Base-by-base conservation (phyloP, 2,797 vertebrate genomes). In the Sarcoramphus papa region DNA sequence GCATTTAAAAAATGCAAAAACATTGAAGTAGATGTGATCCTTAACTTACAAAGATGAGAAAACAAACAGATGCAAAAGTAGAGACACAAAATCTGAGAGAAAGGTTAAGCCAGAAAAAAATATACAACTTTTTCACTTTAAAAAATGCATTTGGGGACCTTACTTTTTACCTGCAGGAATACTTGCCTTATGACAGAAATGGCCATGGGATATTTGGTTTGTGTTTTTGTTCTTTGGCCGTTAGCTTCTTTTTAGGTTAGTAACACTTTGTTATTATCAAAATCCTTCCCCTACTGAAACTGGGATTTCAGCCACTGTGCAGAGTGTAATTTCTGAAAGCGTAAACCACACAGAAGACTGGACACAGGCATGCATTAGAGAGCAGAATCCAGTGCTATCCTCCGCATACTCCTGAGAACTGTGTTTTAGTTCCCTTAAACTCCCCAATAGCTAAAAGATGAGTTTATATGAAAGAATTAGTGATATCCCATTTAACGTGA, bases 401-500 rank as follows among this genome's bases (percentile, higher is more conserved):
- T 76, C 45, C 4, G 4, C 14, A 27, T 72, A 27, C 16, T 53
- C 43, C 51, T 1, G 2, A 74, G 22, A 75, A 84, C 9, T 27
- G 10, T 47, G 23, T 41, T 91, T 92, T 62, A 76, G 51, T 88
- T 96, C 87, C 68, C 33, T 60, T 53, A 77, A 92, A 74, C 23
- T 72, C 48, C 74, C 41, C 53, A 78, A 69, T 7, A 94, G 76
- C 80, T 74, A 92, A 88, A 96, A 53, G 23, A 68, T 37, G 41
- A 92, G 78, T 62, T 95, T 78, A 40, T 84, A n/a, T 25, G 50
- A 75, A 87, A 91, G 72, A 97, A 78, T 68, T 67, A 84, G 48
- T 63, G 37, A 96, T 89, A 97, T 62, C 24, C 48, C 68, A 92
- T 97, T 97, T 96, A 97, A 96, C 94, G 95, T 70, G 94, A 93